Evolutionary conservation across 2,113 vertebrate species (phyloP), one percentile per base, ranked within the genome.

Genomic region (Rhegmatorhina hoffmannsi): DNA sequence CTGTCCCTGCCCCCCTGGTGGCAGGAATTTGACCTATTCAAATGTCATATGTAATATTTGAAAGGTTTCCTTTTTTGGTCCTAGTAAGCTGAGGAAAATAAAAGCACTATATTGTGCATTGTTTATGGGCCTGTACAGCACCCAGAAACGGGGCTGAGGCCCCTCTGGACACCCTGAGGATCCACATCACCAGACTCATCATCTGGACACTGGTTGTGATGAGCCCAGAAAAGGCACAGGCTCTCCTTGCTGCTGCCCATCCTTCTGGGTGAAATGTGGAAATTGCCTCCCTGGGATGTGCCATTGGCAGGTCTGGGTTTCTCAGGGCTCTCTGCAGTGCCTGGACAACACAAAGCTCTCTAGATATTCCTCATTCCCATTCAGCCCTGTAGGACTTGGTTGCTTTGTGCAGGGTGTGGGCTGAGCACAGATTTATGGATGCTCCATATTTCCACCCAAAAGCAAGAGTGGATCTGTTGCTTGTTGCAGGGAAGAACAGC

Each of bases 141-240:
- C 36, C 60, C 6, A 19, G 15, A 75, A 25, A 36, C 20, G 56
- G 62, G 47, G 19, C 25, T 73, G 59, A 60, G 66, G 29, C 17
- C 12, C 44, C 20, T 13, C 34, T 49, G 0, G 0, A 15, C 38
- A 23, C 7, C 49, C 1, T 21, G 63, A 50, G 15, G 14, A 16
- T 13, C 33, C 43, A 31, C 1, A 3, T 11, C 36, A 20, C 25
- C 46, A 66, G 58, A 56, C 24, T 66, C 69, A 53, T n/a, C 2
- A 1, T 47, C 59, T 52, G 28, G 28, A 59, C 36, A 4, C 23
- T 26, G 28, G 29, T 17, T 70, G n/a, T 62, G 43, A 17, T 11
- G 38, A 77, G 17, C 23, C 23, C 62, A 43, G 46, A 8, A 31
- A 73, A 86, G 16, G 10, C 36, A 29, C 3, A 11, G 36, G 9